Percentiles rank a stretch among this genome's conserved stretches.
phyloP scores from a whole-genome alignment of 2,888 invertebrate genomes.

The Homarus gammarus region DNA sequence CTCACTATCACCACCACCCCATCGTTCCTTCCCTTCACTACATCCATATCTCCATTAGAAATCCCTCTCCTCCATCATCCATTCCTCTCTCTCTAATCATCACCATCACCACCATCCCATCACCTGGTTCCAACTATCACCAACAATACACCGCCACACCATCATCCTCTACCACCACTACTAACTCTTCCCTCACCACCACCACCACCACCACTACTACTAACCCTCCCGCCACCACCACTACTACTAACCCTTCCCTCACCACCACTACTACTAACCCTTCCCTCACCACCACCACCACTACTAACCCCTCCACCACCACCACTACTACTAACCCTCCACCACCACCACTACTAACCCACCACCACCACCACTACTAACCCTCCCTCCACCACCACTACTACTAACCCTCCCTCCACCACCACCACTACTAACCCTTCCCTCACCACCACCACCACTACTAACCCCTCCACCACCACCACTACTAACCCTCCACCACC shows the following conservation, averaged over 20 bases:
- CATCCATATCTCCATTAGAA: no score
- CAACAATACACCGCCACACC: no score
- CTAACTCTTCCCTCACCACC: no score
- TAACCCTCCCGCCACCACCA: no score
- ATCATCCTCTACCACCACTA: no score
- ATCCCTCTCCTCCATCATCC: no score
- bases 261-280: not conserved
- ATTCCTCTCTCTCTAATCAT: no score
- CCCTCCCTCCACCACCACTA: not conserved
- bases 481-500: not conserved
- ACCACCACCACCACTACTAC: no score
- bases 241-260: not conserved
- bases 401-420: not conserved
- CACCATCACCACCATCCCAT: not conserved
- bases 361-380: not conserved
- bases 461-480: conserved; percentile 7
- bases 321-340: conserved; percentile 6
- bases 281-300: no score
- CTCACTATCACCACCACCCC: conserved; percentile 1
- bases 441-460: no score
- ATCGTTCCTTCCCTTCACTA: not conserved
- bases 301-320: not conserved
- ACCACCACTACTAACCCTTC: not conserved
- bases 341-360: no score
- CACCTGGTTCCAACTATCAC: no score